Base-by-base conservation (phyloP, 2,888 invertebrate genomes). In the Tiliacea citrago region DNA sequence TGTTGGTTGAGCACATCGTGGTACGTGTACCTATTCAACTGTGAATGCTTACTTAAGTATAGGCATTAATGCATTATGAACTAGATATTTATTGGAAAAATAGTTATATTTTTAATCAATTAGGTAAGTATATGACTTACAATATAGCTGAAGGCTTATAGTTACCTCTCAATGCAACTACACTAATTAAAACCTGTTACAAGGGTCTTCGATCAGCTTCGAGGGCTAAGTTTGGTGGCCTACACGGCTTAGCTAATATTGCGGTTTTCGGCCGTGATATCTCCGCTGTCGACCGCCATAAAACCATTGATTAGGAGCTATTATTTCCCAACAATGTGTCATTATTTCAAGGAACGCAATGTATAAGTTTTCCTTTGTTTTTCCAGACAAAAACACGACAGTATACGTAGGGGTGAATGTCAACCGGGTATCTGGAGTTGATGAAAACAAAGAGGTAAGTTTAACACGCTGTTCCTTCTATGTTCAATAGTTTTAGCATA, bases 401-500 rank as follows among this genome's bases (percentile, higher is more conserved):
- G 97, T 97, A 68, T 97, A 96, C 86, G 96, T 97, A 86, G 97
- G 97, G 74, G 94, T 97, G 77, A 97, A 97, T 92, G 97, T 97
- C 87, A 97, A 97, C 89, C 91, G 97, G 82, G 97, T 97, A 73
- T 97, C 97, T 68, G 97, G 97, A 81, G 97, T 97, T 61, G 97
- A 97, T 91, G 97, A 97, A 88, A 97, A 97, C 87, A 97, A 97
- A 93, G 97, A 97, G 97, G 97, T 97, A 94, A 92, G 92, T 85
- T 51, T 29, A 12, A 35, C 16, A 12, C 18, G 39, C 24, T n/a
- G 5, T 24, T 45, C 18, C 1, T 45, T 29, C 7, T 42, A 21
- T 35, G 5, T 47, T 49, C 67, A 57, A 13, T 72, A 63, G 24
- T 58, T 53, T 39, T 47, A 65, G 62, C 81, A 78, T 68, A 18